Percentiles rank a stretch among this genome's conserved stretches.
phyloP scores from a whole-genome alignment of 1,140 invertebrate genomes.

The Bombus waltoni region DNA sequence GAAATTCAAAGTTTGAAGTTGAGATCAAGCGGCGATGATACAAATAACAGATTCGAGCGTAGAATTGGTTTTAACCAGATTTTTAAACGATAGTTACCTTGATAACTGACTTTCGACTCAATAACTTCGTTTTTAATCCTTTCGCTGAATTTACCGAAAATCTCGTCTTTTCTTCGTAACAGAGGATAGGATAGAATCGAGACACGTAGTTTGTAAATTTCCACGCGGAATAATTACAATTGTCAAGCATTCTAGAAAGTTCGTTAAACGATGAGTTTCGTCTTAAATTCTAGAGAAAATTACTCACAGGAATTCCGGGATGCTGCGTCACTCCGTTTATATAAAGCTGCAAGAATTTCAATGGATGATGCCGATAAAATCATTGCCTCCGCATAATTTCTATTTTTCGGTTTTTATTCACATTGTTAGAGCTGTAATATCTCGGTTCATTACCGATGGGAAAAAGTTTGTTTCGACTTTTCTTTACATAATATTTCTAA shows the following conservation, averaged over 20 bases:
- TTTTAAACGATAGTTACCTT: too few species aligned
- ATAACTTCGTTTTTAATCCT: not conserved
- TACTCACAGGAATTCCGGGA: conserved; percentile 25
- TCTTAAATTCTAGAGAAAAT: not conserved
- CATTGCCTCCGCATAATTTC: not conserved
- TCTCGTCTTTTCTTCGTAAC: not conserved
- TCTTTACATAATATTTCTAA: not conserved
- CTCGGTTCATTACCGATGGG: not conserved
- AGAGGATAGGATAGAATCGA: not conserved
- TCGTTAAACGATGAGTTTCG: not conserved
- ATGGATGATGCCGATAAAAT: conserved; percentile 7
- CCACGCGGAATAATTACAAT: not conserved
- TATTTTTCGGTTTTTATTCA: conserved; percentile 28
- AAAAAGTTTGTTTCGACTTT: not conserved
- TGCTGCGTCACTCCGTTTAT: not conserved
- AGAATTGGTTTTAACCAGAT: too few species aligned
- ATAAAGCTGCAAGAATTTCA: conserved; percentile 14
- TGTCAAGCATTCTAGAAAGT: not conserved
- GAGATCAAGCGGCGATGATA: too few species aligned
- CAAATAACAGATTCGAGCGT: too few species aligned
- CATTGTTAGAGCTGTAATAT: not conserved
- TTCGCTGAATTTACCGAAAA: not conserved
- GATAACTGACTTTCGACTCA: too few species aligned
- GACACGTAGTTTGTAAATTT: not conserved
- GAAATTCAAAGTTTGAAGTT: too few species aligned